Conservation (phyloP, 2,113 vertebrate species). For the Delphinus delphis region DNA sequence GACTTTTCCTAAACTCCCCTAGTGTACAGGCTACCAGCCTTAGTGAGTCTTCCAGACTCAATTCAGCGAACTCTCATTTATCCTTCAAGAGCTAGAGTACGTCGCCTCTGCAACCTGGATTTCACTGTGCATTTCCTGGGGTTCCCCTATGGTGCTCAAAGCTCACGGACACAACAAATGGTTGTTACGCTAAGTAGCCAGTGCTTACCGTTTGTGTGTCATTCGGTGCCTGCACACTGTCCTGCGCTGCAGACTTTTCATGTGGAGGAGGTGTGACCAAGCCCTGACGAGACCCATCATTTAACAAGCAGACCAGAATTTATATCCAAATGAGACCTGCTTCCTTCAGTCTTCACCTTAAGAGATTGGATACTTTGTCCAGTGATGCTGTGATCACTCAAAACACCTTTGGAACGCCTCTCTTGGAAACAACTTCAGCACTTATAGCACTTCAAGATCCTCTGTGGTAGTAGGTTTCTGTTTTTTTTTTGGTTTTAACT, state of each 20-base stretch:
- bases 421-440: background rate
- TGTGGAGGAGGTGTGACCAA: conserved; percentile 7
- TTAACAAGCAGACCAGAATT: conserved; percentile 47
- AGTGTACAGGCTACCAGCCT: background rate
- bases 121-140: background rate
- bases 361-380: background rate
- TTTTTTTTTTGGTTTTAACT: background rate
- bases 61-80: background rate
- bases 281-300: conserved; percentile 11
- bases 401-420: background rate
- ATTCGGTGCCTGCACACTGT: background rate
- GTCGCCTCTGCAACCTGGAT: background rate
- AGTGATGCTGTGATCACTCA: background rate
- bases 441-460: background rate
- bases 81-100: background rate
- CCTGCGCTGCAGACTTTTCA: background rate
- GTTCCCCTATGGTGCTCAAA: background rate
- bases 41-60: background rate
- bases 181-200: background rate
- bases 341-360: conserved; percentile 20
- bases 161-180: background rate
- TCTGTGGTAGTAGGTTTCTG: background rate
- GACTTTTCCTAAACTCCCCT: background rate
- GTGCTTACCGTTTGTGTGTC: background rate
- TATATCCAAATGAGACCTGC: conserved; percentile 5